Evolutionary conservation across 2,888 invertebrate species (phyloP).

Genomic region (Capitulum mitella): DNA sequence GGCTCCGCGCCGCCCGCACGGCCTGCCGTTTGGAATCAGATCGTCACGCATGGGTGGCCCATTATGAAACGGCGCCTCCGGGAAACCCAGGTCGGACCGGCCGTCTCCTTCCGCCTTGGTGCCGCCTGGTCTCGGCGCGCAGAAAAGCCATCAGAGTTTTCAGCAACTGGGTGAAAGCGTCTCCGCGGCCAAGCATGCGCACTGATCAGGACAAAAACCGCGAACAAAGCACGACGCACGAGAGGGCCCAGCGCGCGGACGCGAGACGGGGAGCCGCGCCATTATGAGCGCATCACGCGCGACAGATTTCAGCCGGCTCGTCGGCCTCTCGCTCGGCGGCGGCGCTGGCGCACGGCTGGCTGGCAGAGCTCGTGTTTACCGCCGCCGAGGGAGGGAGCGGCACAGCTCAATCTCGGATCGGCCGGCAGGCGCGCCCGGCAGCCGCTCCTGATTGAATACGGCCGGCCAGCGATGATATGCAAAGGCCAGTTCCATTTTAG

Average conservation of each 20-base stretch:
- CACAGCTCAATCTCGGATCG: not conserved
- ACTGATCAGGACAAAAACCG: too few relatives aligned
- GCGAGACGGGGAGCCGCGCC: too few relatives aligned
- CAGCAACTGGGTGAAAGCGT: too few relatives aligned
- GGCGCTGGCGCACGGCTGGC: not conserved
- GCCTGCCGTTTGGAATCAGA: not conserved
- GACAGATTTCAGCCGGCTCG: too few relatives aligned
- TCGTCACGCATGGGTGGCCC: not conserved
- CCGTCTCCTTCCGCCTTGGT: too few relatives aligned
- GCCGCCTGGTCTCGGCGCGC: too few relatives aligned
- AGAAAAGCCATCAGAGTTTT: too few relatives aligned
- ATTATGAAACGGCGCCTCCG: not conserved
- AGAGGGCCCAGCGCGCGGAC: too few relatives aligned
- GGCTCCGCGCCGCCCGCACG: not conserved
- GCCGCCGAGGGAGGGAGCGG: not conserved
- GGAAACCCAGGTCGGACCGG: too few relatives aligned
- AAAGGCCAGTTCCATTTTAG: conserved; percentile 13
- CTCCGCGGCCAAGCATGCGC: too few relatives aligned
- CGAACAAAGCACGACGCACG: too few relatives aligned
- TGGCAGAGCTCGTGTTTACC: not conserved
- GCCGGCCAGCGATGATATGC: not conserved
- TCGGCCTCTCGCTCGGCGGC: not conserved
- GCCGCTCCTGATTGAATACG: not conserved
- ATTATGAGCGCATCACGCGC: too few relatives aligned
- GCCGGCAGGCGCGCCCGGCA: not conserved